Evolutionary conservation across 1,140 invertebrate species (phyloP).

Genomic region (Lanistes nyassanus): DNA sequence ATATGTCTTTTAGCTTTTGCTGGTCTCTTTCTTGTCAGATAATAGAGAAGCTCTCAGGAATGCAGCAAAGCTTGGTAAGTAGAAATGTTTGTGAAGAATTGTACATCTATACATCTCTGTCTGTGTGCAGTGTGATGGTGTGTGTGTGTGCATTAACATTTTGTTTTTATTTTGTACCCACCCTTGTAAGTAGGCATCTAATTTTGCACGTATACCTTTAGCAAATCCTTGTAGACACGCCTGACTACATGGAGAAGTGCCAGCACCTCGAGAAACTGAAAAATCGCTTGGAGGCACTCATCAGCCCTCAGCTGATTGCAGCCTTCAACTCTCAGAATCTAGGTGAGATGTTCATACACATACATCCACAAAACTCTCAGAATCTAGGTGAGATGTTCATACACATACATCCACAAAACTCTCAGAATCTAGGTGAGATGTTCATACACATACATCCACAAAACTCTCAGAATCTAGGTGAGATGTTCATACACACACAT

Average conservation of each 20-base stretch:
- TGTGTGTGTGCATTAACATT: no score
- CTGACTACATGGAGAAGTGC: conserved; percentile 85
- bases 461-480: conserved; percentile 76
- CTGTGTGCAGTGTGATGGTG: no score
- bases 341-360: conserved; percentile 68
- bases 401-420: no score
- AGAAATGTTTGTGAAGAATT: not conserved
- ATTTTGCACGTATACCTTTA: conserved; percentile 34
- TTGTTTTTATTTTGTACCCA: not conserved
- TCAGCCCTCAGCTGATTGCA: conserved; percentile 85
- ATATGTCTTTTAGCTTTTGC: not conserved
- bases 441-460: no score
- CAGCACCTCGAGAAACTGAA: conserved; percentile 88
- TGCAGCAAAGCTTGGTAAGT: conserved; percentile 80
- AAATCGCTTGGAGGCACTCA: conserved; percentile 88
- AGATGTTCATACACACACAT: no score
- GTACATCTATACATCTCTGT: no score
- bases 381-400: no score
- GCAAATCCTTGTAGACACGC: conserved; percentile 82
- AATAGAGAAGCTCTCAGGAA: conserved; percentile 78
- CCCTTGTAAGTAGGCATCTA: conserved; percentile 1
- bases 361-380: no score
- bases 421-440: no score
- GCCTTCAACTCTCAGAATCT: conserved; percentile 79
- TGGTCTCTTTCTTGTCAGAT: conserved; percentile 67